phyloP scores from a whole-genome alignment of 2,113 vertebrate species.

The Nycticebus coucang region DNA sequence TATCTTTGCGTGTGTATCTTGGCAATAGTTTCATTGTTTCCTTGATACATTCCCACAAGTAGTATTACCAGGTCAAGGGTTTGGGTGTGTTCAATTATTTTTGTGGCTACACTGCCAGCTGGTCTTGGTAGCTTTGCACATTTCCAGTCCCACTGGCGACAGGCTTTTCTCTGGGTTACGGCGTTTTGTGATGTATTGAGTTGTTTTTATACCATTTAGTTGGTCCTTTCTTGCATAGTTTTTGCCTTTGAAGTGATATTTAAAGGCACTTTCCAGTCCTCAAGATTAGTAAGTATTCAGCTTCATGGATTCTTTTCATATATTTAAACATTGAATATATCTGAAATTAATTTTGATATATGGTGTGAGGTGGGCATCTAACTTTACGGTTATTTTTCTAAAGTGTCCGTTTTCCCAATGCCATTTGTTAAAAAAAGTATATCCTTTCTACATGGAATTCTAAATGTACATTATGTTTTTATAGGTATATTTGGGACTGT shows the following conservation, averaged over 20 bases:
- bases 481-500: neutral
- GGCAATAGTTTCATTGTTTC: neutral
- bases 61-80: slow-evolving; percentile 2
- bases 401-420: neutral
- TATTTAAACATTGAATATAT: neutral
- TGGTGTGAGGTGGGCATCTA: neutral
- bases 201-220: neutral
- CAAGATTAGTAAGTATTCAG: neutral
- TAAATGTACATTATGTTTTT: neutral
- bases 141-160: neutral
- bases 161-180: neutral
- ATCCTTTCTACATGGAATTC: neutral
- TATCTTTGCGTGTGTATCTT: neutral
- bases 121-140: neutral
- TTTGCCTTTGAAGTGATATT: slow-evolving; percentile 5
- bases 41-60: slow-evolving; percentile 2
- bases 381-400: neutral
- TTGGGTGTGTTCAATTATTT: slow-evolving; percentile 19
- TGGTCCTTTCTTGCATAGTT: neutral
- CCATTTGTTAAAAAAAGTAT: neutral
- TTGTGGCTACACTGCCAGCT: neutral
- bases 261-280: neutral
- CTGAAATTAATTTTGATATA: neutral
- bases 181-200: neutral
- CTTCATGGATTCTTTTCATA: neutral